Conservation (phyloP, 2,888 invertebrate species). For the Agrotis clavis region DNA sequence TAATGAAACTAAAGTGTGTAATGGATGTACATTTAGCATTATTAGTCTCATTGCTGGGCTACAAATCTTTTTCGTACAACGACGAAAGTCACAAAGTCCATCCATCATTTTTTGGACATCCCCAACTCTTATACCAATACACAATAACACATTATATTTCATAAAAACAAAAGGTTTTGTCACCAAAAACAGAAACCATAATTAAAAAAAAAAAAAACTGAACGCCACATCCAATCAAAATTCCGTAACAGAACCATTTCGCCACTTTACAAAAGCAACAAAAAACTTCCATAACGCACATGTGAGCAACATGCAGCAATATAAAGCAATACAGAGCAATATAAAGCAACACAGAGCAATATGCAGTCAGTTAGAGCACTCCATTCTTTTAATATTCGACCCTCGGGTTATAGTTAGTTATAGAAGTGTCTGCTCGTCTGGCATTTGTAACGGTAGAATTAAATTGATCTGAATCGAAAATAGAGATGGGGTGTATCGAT, state of each 20-base stretch:
- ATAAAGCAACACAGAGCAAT: slow-evolving; percentile 30
- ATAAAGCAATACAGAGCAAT: slow-evolving; percentile 21
- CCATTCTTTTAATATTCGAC: slow-evolving; percentile 65
- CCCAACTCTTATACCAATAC: too few species aligned
- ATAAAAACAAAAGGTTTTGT: not conserved
- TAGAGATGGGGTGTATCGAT: slow-evolving; percentile 13
- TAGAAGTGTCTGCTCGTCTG: slow-evolving; percentile 50
- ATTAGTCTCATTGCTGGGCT: too few species aligned
- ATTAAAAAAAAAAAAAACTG: not conserved
- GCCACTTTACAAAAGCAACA: not conserved
- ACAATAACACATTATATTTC: too few species aligned
- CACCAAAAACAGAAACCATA: not conserved
- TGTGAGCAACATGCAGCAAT: slow-evolving; percentile 3
- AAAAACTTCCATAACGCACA: slow-evolving; percentile 22
- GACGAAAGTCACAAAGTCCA: too few species aligned
- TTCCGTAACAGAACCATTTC: slow-evolving; percentile 8
- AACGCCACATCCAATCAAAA: not conserved
- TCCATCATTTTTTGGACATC: too few species aligned
- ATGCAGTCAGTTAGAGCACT: slow-evolving; percentile 45
- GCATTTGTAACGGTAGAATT: slow-evolving; percentile 32
- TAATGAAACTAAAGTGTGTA: not conserved
- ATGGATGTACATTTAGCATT: not conserved
- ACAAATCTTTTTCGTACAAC: too few species aligned
- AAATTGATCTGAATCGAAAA: slow-evolving; percentile 49
- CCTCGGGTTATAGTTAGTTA: slow-evolving; percentile 17